Evolutionary conservation across 2,888 invertebrate species (phyloP), one percentile per base, ranked within the genome.

Genomic region (Eupeodes luniger): DNA sequence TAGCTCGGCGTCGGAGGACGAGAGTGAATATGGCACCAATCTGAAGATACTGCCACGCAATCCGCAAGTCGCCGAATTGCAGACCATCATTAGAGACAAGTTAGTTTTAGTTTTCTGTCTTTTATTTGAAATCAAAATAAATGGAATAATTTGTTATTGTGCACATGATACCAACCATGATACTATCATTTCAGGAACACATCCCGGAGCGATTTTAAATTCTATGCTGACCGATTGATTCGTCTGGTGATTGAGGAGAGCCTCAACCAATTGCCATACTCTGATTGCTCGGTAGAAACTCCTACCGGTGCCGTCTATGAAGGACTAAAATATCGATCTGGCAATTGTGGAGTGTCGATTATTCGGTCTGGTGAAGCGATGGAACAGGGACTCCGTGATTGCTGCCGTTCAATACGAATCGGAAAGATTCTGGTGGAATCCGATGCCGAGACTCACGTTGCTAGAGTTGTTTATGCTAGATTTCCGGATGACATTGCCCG

Each of bases 321-420:
- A 91, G 99, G 99, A 0, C 94, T 99, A 0, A 97, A 97, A 91
- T 99, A 99, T 94, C 97, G 98, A 78, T 98, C 98, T 49, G 99
- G 99, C 34, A 99, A 99, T 94, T 99, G 99, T 93, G 99, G 99
- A 4, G 99, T 99, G 9, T 98, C 99, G 83, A 98, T 99, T 91
- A 98, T 99, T 62, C 95, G 97, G 80, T 97, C 97, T 44, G 97
- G 97, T 51, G 98, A 99, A 92, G 98, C 98, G n/a, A 99, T 99
- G 98, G 98, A 99, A 93, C 97, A 97, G 94, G 98, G 98, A 6
- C 94, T 98, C 62, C 94, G 99, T 55, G 99, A 99, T 93, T 99
- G 99, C 93, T 99, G 99, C 93, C 96, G 99, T 5, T 99, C 99
- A 9, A 99, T 99, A 91, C 95, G 99, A 81, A 99, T 99, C 90